Percentiles rank a stretch among this genome's conserved stretches.
These are phyloP conservation scores for Buphagus erythrorhynchus DNA, from an alignment of 2,797 vertebrate species.

Conservation along the genomic window DNA sequence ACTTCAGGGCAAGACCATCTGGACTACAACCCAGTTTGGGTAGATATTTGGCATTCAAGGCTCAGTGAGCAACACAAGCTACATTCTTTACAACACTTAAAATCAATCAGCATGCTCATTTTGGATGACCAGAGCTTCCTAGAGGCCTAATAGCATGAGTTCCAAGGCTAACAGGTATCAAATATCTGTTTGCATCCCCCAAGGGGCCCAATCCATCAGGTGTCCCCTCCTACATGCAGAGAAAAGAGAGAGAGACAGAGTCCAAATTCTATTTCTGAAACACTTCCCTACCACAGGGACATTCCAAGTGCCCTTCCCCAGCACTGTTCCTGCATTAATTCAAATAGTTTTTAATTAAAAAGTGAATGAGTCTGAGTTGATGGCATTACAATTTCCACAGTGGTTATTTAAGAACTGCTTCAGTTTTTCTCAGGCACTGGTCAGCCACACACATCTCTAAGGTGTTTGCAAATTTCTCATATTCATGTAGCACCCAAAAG, in stretches of 20 bases:
- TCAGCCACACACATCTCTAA: neutral
- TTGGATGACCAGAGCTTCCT: neutral
- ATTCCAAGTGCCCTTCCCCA: neutral
- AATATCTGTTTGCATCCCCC: neutral
- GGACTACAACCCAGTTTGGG: neutral
- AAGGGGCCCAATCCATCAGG: neutral
- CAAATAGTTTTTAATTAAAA: neutral
- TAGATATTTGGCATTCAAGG: neutral
- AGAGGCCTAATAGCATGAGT: neutral
- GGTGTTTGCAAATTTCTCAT: neutral
- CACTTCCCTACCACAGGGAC: neutral
- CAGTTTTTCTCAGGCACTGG: neutral
- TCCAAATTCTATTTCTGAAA: neutral
- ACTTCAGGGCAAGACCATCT: neutral
- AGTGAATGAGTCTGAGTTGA: neutral
- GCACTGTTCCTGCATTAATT: neutral
- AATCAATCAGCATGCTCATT: neutral
- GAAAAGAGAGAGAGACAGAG: neutral
- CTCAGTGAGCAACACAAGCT: neutral
- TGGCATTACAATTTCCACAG: neutral
- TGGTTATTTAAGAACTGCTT: neutral
- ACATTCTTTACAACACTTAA: neutral
- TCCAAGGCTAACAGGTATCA: neutral
- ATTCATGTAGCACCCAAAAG: neutral
- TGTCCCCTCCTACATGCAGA: neutral